These are phyloP conservation scores for Gypaetus barbatus DNA, from an alignment of 2,797 vertebrate genomes.

Conservation along the genomic window DNA sequence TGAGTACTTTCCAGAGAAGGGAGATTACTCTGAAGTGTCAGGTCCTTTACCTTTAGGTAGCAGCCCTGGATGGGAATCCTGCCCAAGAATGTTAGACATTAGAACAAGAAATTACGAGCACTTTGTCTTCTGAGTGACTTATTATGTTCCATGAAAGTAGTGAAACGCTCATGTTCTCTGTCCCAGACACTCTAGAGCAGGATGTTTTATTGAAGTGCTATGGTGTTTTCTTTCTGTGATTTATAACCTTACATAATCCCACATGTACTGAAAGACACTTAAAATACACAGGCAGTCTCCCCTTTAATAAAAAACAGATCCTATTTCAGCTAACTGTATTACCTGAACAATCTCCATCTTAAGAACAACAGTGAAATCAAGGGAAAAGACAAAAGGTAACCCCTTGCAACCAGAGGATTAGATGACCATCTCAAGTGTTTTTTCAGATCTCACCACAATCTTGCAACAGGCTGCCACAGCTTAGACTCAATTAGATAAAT, in stretches of 20 bases:
- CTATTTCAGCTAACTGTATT: background rate
- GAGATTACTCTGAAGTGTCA: background rate
- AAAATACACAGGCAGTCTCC: background rate
- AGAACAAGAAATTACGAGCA: constrained; percentile 32
- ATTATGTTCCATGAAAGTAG: background rate
- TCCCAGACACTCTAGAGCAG: constrained; percentile 40
- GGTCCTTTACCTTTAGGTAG: background rate
- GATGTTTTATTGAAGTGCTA: constrained; percentile 41
- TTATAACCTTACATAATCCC: constrained; percentile 26
- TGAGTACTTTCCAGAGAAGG: background rate
- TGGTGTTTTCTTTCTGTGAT: background rate
- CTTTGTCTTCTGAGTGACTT: constrained; percentile 38
- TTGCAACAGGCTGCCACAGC: background rate
- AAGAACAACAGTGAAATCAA: background rate
- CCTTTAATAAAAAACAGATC: constrained; percentile 11
- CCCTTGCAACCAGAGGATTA: background rate
- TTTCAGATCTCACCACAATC: background rate
- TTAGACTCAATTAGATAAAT: constrained; percentile 13
- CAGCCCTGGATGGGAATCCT: background rate
- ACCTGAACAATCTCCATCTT: background rate
- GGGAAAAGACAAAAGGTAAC: background rate
- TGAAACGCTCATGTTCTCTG: constrained; percentile 36
- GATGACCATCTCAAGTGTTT: background rate
- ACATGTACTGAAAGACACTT: background rate
- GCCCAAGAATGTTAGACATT: background rate